A percentile compares a stretch with the other conserved stretches of the same genome.
These are phyloP conservation scores for Mamestra configurata DNA, from an alignment of 1,140 invertebrate genomes.

Conservation along the genomic window DNA sequence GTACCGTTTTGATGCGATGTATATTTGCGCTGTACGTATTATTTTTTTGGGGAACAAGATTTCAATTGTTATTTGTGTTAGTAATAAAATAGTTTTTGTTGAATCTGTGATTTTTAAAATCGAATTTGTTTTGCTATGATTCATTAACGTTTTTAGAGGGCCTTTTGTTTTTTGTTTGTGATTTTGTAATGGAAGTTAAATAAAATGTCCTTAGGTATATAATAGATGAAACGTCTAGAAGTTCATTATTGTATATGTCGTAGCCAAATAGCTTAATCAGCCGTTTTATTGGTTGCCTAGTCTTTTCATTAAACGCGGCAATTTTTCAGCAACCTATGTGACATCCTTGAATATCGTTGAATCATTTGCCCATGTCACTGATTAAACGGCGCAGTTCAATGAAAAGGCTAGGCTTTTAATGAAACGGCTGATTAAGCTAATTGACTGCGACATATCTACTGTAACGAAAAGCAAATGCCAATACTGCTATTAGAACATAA, in stretches of 20 bases:
- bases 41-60: constrained; percentile 10
- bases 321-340: not conserved
- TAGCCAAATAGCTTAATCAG: not conserved
- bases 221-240: too few relatives aligned
- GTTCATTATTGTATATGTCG: not conserved
- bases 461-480: too few relatives aligned
- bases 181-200: not conserved
- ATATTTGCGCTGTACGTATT: constrained; percentile 28
- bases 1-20: constrained; percentile 34
- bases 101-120: constrained; percentile 18
- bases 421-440: too few relatives aligned
- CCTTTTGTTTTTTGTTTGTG: constrained; percentile 23
- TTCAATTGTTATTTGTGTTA: constrained; percentile 15
- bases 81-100: constrained; percentile 12
- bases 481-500: not conserved
- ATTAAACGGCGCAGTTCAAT: too few relatives aligned
- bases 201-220: not conserved
- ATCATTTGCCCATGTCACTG: too few relatives aligned
- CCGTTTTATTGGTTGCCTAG: too few relatives aligned
- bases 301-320: too few relatives aligned
- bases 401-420: too few relatives aligned
- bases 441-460: too few relatives aligned
- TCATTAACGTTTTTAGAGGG: constrained; percentile 17
- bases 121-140: constrained; percentile 20
- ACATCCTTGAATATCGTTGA: too few relatives aligned